Base-by-base conservation (phyloP, 2,888 invertebrate genomes). In the Synergus laeviventris region DNA sequence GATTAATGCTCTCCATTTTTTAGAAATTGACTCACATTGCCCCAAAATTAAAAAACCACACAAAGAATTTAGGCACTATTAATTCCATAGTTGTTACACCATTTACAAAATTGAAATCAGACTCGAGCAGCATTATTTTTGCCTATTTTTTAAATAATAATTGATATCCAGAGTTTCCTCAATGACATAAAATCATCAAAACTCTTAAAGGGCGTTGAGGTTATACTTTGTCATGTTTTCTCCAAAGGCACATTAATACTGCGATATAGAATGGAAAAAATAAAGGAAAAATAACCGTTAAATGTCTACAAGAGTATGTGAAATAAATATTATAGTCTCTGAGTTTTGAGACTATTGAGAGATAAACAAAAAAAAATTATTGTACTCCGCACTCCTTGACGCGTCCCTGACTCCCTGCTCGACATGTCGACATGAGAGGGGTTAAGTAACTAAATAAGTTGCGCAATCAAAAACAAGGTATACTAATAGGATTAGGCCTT, bases 121-220 rank as follows among this genome's bases (percentile, higher is more conserved):
- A 12, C 16, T 8, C 31, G 16, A 8, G 9, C 11, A 31, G n/a
- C 9, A 49, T 49, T 49, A 70, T 18, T 49, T 70, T 70, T 36
- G 11, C 16, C 16, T 36, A 42, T 18, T 39, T 56, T n/a, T 8
- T 14, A 21, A 1, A 7, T 18, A 56, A 49, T 1, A 18, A 64
- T 12, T 64, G 11, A 64, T 16, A 11, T 36, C 1, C 31, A 38
- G 2, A 61, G n/a, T 1, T 61, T 16, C 38, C 21, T 5, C n/a
- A 36, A 2, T n/a, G 18, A 24, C 21, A 31, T 1, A 36, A 12
- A 74, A 18, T 60, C 11, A 7, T 21, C 54, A 39, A 74, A 73
- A 74, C 12, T 36, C 4, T 74, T 0, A 74, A 59, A 42, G 74
- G 70, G 70, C 70, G 70, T 70, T 31, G 16, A 70, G 49, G 70